A percentile compares a stretch with the other conserved stretches of the same genome.
These are phyloP conservation scores for Xylota segnis DNA, from an alignment of 2,888 invertebrate species.

Conservation along the genomic window DNA sequence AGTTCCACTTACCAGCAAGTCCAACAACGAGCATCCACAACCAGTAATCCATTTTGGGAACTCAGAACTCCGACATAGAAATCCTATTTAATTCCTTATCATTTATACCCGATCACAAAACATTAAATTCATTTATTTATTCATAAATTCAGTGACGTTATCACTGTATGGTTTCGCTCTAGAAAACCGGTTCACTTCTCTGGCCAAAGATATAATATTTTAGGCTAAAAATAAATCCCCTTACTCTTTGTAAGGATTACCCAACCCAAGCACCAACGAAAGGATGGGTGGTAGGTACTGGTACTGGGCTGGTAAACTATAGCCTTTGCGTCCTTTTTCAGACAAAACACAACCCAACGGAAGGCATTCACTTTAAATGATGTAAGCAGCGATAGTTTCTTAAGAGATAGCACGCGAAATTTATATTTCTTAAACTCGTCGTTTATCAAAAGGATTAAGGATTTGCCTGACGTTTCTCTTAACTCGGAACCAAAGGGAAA, in stretches of 20 bases:
- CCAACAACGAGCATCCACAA: constrained; percentile 64
- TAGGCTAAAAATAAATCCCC: constrained; percentile 45
- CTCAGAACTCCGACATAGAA: constrained; percentile 47
- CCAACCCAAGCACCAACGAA: neutral
- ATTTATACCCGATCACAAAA: constrained; percentile 69
- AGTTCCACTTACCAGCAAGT: constrained; percentile 62
- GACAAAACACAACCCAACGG: constrained; percentile 40
- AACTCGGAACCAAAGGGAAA: too few species aligned
- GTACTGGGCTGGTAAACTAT: too few species aligned
- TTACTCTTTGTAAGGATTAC: constrained; percentile 31
- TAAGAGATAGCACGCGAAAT: constrained; percentile 18
- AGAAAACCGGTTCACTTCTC: neutral
- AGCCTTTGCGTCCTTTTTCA: constrained; percentile 41
- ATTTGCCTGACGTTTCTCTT: neutral
- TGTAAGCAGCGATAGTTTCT: constrained; percentile 54
- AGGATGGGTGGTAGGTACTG: neutral
- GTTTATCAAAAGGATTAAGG: neutral
- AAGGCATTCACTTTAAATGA: constrained; percentile 49
- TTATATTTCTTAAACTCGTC: neutral
- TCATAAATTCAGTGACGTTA: constrained; percentile 67
- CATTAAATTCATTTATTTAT: constrained; percentile 72
- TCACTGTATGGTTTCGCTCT: constrained; percentile 34
- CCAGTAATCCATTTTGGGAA: constrained; percentile 70
- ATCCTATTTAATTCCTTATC: constrained; percentile 72
- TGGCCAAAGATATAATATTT: constrained; percentile 40